These are phyloP conservation scores for Toxonevra muliebris DNA, from an alignment of 2,888 invertebrate species.

Conservation along the genomic window DNA sequence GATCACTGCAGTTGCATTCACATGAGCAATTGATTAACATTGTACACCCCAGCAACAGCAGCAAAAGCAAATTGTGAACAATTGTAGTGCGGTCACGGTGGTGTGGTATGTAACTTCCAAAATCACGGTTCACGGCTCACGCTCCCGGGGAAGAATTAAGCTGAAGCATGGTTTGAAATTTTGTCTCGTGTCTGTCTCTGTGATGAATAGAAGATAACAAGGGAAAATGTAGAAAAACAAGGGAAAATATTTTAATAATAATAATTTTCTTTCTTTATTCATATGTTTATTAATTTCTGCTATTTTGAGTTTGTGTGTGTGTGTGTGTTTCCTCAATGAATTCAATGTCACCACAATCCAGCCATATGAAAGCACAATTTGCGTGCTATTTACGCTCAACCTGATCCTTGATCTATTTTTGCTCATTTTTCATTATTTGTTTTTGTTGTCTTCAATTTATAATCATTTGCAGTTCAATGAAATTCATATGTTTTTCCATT, in stretches of 20 bases:
- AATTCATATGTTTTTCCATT: slow-evolving; percentile 1
- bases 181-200: neutral
- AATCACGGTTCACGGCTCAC: slow-evolving; percentile 12
- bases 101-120: slow-evolving; percentile 10
- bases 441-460: too few relatives aligned
- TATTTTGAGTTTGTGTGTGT: neutral
- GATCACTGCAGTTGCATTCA: slow-evolving; percentile 62
- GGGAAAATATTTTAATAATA: too few relatives aligned
- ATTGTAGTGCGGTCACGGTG: neutral
- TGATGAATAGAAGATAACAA: too few relatives aligned
- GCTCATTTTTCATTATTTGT: neutral
- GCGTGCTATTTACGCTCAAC: slow-evolving; percentile 19
- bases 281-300: neutral
- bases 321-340: neutral
- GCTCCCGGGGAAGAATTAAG: neutral
- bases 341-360: neutral
- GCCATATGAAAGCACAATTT: neutral
- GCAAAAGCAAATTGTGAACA: neutral
- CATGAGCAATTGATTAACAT: slow-evolving; percentile 62
- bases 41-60: slow-evolving; percentile 38
- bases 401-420: slow-evolving; percentile 29
- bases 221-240: too few relatives aligned
- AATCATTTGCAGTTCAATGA: too few relatives aligned
- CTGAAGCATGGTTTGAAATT: neutral
- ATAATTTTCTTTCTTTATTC: too few relatives aligned